Evolutionary conservation across 2,888 invertebrate species (phyloP).

Genomic region (Lepas anatifera): DNA sequence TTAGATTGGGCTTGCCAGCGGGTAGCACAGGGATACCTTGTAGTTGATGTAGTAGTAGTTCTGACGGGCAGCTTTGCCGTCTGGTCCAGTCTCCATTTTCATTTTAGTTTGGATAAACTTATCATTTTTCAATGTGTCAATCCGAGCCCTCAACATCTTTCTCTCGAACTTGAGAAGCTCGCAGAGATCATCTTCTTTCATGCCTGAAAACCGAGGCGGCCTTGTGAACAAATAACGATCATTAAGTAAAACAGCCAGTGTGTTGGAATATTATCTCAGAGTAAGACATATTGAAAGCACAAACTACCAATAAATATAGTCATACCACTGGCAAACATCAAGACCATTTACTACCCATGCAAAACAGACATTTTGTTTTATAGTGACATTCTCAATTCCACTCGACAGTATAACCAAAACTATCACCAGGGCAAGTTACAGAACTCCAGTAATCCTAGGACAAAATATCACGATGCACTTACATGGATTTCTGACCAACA

Average conservation of each 20-base stretch:
- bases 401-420: too few relatives aligned
- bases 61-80: conserved; percentile 89
- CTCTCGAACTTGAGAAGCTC: conserved; percentile 85
- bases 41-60: conserved; percentile 97
- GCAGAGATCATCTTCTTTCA: conserved; percentile 47
- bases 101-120: conserved; percentile 85
- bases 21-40: conserved; percentile 44
- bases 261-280: neutral
- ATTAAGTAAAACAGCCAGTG: neutral
- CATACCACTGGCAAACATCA: neutral
- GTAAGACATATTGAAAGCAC: neutral
- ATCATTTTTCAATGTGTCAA: conserved; percentile 74
- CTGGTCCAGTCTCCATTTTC: conserved; percentile 87
- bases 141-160: conserved; percentile 79
- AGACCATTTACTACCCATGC: neutral
- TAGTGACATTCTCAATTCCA: too few relatives aligned
- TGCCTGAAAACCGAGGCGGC: too few relatives aligned
- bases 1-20: too few relatives aligned
- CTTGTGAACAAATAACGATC: conserved; percentile 13
- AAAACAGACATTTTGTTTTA: neutral
- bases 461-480: too few relatives aligned
- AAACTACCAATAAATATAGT: neutral
- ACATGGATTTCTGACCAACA: conserved; percentile 91
- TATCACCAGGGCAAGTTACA: too few relatives aligned
- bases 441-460: too few relatives aligned